Evolutionary conservation across 1,140 invertebrate species (phyloP).

Genomic region (Daktulosphaira vitifoliae): DNA sequence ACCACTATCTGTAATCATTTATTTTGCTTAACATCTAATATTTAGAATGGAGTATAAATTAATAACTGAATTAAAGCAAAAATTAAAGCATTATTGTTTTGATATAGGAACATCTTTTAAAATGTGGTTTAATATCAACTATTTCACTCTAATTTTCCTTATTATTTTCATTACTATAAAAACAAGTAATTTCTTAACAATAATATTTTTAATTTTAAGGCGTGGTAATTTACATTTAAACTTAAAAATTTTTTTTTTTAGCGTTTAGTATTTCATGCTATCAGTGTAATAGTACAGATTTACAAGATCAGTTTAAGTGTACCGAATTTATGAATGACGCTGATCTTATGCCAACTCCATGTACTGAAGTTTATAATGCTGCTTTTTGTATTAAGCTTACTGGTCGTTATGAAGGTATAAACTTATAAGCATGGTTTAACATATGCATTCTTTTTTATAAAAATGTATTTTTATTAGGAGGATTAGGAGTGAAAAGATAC

Average conservation of each 20-base stretch:
- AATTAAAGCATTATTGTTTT: too few relatives aligned
- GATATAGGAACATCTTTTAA: too few relatives aligned
- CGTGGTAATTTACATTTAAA: background rate
- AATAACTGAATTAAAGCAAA: too few relatives aligned
- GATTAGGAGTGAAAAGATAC: constrained; percentile 83
- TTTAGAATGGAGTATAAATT: too few relatives aligned
- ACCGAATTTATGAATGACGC: constrained; percentile 66
- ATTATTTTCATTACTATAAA: too few relatives aligned
- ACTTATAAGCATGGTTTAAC: background rate
- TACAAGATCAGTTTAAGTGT: constrained; percentile 71
- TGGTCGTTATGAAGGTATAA: constrained; percentile 83
- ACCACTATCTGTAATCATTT: too few relatives aligned
- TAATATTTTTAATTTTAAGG: background rate
- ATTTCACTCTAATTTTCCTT: too few relatives aligned
- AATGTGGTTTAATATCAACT: too few relatives aligned
- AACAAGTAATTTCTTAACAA: too few relatives aligned
- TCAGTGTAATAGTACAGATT: constrained; percentile 76
- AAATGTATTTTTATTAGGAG: constrained; percentile 53
- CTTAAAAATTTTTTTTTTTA: constrained; percentile 42
- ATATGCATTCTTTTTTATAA: background rate
- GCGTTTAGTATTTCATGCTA: constrained; percentile 68
- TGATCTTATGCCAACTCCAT: constrained; percentile 60
- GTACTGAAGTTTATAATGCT: constrained; percentile 69
- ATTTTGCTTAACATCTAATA: too few relatives aligned
- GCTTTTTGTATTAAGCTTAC: constrained; percentile 89